Base-by-base conservation (phyloP, 2,888 invertebrate genomes). In the Rotaria macrura region DNA sequence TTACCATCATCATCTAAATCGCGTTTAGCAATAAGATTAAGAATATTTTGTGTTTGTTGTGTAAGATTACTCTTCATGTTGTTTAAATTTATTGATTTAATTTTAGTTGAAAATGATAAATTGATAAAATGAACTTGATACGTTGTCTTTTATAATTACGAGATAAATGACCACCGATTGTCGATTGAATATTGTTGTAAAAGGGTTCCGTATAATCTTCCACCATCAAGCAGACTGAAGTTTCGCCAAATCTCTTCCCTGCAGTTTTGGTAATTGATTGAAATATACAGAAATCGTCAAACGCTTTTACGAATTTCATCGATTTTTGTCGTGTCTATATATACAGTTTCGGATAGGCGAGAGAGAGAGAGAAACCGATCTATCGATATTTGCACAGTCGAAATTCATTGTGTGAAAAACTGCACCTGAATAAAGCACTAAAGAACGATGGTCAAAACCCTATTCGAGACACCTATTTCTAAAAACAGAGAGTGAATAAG, bases 1-100 rank as follows among this genome's bases (percentile, higher is more conserved):
- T 34, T 65, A 65, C 65, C 79, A 43, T 79, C 79, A 79, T 79
- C 79, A 79, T 79, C n/a, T 43, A 79, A n/a, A 79, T 79, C 79
- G 40, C 43, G 40, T n/a, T 79, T 79, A n/a, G 43, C 79, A 14
- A 79, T 79, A 10, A 79, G 43, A 40, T 79, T 43, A n/a, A 79
- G 79, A 38, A 43, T 14, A n/a, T 20, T 25, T 79, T 79, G 79
- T 43, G 79, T 79, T 79, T 79, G 43, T 79, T 79, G 79, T 4
- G n/a, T 14, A 9, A 79, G 12, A n/a, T 79, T 43, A 65, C 4
- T 65, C 29, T 65, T 65, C 65, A 65, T 10, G 23, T 79, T 65
- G 47, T 65, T 65, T 65, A 9, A 29, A 20, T 29, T 43, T 43
- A 2, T 10, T 57, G 2, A 17, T 52, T 12, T 10, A 52, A 52